Evolutionary conservation across 2,888 invertebrate genomes (phyloP), one percentile per base, ranked within the genome.

Genomic region (Marronus borbonicus): DNA sequence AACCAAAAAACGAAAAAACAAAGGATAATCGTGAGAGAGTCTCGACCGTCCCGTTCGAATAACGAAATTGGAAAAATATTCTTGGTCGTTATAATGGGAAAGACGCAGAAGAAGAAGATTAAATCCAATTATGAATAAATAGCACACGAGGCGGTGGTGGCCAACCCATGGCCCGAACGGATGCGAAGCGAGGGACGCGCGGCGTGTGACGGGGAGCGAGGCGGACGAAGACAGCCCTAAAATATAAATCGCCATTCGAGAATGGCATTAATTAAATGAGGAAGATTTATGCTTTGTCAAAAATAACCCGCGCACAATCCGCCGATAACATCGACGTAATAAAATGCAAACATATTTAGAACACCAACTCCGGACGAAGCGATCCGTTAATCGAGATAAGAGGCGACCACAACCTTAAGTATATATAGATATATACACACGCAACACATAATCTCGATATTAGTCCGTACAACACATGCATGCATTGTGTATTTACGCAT

Each of bases 281-380:
- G 84, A 86, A 88, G 88, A 88, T 88, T 88, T 88, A 88, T 88
- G 84, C 85, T 81, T 85, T 83, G 86, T 88, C 88, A 86, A 87
- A 88, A 88, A 87, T 88, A 88, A 85, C 87, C 87, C 87, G 87
- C 86, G 86, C 87, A 84, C 85, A 85, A 84, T 83, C 79, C 82
- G 20, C 85, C 84, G 88, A 88, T 88, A 87, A 87, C 85, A 88
- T 88, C 88, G 83, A 82, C 79, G 86, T 85, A 87, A 87, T 88
- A 88, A 88, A 88, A 86, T 86, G 86, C 86, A 85, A 81, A 85
- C 87, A 87, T 87, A 87, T 88, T 88, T 87, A 87, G 86, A 85
- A 84, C 84, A n/a, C 76, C 65, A 74, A 72, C 65, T 60, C 58
- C 31, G 72, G 64, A 39, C 24, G 44, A 39, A 14, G 52, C 24